Evolutionary conservation across 2,888 invertebrate genomes (phyloP).

Genomic region (Amiota minor): DNA sequence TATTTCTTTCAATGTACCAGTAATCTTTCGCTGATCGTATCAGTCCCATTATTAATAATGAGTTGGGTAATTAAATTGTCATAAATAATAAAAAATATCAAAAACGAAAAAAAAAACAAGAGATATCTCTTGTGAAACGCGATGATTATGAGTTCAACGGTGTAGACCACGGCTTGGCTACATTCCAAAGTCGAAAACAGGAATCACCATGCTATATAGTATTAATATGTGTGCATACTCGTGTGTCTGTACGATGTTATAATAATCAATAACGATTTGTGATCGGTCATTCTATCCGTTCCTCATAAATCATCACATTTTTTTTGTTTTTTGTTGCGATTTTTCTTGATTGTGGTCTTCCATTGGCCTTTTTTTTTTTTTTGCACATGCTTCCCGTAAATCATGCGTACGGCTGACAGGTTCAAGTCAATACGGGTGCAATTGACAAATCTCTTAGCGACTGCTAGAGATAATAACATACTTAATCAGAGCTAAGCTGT

Average conservation of each 20-base stretch:
- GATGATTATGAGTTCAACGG: slow-evolving; percentile 13
- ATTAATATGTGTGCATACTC: not conserved
- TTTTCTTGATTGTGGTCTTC: not conserved
- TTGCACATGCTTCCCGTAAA: slow-evolving; percentile 16
- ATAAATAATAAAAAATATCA: slow-evolving; percentile 8
- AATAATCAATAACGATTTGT: no score
- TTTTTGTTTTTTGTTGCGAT: not conserved
- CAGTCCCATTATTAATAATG: slow-evolving; percentile 28
- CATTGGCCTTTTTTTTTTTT: not conserved
- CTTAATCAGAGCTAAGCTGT: no score
- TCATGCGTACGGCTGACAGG: slow-evolving; percentile 16
- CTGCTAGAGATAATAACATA: not conserved
- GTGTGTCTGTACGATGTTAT: no score
- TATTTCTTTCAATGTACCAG: not conserved
- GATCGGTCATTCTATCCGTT: no score
- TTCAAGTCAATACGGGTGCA: slow-evolving; percentile 5
- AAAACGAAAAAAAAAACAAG: not conserved
- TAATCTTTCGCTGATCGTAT: slow-evolving; percentile 23
- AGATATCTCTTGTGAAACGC: no score
- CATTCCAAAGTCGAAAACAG: slow-evolving; percentile 30
- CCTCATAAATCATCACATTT: slow-evolving; percentile 17
- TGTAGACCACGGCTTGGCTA: not conserved
- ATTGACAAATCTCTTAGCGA: not conserved
- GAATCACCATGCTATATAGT: slow-evolving; percentile 20
- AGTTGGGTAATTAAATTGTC: slow-evolving; percentile 31